Conservation (phyloP, 2,888 invertebrate genomes). For the Drosophila kanekoi region DNA sequence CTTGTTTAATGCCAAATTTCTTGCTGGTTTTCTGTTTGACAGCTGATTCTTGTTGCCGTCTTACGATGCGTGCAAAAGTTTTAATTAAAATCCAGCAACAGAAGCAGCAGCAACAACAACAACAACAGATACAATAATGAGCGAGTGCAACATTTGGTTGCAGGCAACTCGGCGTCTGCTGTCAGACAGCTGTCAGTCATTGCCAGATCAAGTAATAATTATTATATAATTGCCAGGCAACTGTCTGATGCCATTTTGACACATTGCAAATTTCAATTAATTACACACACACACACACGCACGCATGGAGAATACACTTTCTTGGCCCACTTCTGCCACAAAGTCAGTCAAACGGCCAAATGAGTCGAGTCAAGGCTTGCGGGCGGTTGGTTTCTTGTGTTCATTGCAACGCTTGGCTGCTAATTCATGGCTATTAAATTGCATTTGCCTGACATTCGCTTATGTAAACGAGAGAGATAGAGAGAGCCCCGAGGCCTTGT, state of each 20-base stretch:
- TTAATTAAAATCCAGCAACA: constrained; percentile 51
- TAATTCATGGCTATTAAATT: constrained; percentile 70
- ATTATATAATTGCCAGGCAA: constrained; percentile 63
- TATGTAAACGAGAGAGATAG: constrained; percentile 1
- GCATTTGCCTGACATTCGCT: constrained; percentile 40
- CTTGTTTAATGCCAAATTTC: constrained; percentile 34
- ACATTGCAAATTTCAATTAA: constrained; percentile 68
- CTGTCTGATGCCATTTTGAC: constrained; percentile 50
- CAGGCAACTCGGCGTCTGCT: constrained; percentile 29
- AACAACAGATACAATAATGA: constrained; percentile 19
- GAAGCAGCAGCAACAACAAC: neutral
- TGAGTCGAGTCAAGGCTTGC: neutral
- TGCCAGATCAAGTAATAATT: constrained; percentile 54
- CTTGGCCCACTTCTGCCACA: constrained; percentile 43
- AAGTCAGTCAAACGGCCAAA: neutral
- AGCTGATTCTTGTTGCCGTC: constrained; percentile 34
- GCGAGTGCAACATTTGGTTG: constrained; percentile 48
- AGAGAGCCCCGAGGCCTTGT: constrained; percentile 16
- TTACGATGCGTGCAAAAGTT: constrained; percentile 49
- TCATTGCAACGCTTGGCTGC: constrained; percentile 53
- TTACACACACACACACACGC: constrained; percentile 33
- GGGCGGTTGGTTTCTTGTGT: constrained; percentile 16
- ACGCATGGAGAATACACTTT: constrained; percentile 7
- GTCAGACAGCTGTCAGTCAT: constrained; percentile 58
- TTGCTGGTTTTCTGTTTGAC: constrained; percentile 21